Evolutionary conservation across 2,113 vertebrate species (phyloP).

Genomic region (Vulpes vulpes): DNA sequence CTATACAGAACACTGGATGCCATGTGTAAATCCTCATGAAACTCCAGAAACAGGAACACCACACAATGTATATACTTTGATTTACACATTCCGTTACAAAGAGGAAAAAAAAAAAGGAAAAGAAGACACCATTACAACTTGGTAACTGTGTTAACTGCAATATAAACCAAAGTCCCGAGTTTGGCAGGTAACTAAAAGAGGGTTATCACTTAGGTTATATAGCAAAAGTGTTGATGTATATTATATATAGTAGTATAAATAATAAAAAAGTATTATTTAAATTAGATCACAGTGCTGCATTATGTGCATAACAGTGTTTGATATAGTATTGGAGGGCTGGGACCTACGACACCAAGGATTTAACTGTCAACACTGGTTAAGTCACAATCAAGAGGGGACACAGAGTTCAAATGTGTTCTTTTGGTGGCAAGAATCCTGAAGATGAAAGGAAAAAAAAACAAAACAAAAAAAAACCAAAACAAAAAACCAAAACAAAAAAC

Average conservation of each 20-base stretch:
- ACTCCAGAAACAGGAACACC: slow-evolving; percentile 86
- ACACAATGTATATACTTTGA: slow-evolving; percentile 87
- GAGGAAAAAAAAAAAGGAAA: slow-evolving; percentile 15
- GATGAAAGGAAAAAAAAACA: slow-evolving; percentile 59
- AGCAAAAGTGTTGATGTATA: slow-evolving; percentile 91
- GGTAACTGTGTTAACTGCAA: slow-evolving; percentile 88
- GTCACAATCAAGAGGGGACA: slow-evolving; percentile 85
- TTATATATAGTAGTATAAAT: slow-evolving; percentile 93
- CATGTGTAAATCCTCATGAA: slow-evolving; percentile 86
- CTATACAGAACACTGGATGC: slow-evolving; percentile 88
- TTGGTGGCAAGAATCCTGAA: slow-evolving; percentile 86
- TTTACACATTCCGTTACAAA: slow-evolving; percentile 87
- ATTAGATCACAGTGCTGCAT: slow-evolving; percentile 93
- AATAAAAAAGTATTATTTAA: slow-evolving; percentile 94
- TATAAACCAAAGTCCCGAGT: slow-evolving; percentile 88
- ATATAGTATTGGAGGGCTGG: slow-evolving; percentile 90
- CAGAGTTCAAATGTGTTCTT: slow-evolving; percentile 85
- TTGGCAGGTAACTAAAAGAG: slow-evolving; percentile 89
- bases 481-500: too few species aligned
- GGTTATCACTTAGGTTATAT: slow-evolving; percentile 90
- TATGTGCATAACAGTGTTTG: slow-evolving; percentile 92
- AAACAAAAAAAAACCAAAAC: not conserved
- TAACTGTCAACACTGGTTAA: slow-evolving; percentile 88
- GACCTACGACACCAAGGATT: slow-evolving; percentile 87
- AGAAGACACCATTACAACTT: slow-evolving; percentile 87